Percentiles rank a stretch among this genome's conserved stretches.
Evolutionary conservation across 2,888 invertebrate genomes (phyloP).

Genomic region (Meliscaeva auricollis): DNA sequence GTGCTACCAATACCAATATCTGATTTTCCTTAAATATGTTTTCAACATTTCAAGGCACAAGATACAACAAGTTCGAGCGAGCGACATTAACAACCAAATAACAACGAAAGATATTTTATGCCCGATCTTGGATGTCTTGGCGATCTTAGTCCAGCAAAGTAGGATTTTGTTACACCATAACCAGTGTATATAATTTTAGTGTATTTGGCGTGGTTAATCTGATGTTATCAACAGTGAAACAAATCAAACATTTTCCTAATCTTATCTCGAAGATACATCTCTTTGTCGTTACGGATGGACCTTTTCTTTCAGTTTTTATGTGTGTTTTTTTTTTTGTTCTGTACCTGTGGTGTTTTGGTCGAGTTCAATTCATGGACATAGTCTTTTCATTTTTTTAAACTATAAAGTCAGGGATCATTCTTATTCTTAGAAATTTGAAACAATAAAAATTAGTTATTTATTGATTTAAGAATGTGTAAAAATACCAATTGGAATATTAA

Average conservation of each 20-base stretch:
- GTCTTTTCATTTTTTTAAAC: slow-evolving; percentile 37
- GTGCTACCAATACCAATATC: slow-evolving; percentile 14
- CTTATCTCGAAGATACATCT: slow-evolving; percentile 69
- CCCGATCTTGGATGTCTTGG: slow-evolving; percentile 23
- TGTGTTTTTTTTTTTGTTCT: slow-evolving; percentile 24
- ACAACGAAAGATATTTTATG: slow-evolving; percentile 53
- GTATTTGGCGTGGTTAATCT: slow-evolving; percentile 67
- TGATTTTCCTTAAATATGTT: slow-evolving; percentile 21
- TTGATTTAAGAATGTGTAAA: slow-evolving; percentile 64
- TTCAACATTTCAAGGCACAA: slow-evolving; percentile 14
- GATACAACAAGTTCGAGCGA: slow-evolving; percentile 32
- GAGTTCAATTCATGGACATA: slow-evolving; percentile 54
- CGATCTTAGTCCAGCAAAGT: slow-evolving; percentile 28
- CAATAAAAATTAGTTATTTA: slow-evolving; percentile 72
- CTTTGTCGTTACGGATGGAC: slow-evolving; percentile 60
- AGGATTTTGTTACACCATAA: slow-evolving; percentile 55
- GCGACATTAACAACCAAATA: slow-evolving; percentile 19
- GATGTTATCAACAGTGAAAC: slow-evolving; percentile 69
- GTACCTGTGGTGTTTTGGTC: slow-evolving; percentile 64
- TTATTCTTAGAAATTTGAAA: slow-evolving; percentile 67
- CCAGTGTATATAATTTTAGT: slow-evolving; percentile 58
- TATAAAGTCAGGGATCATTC: slow-evolving; percentile 47
- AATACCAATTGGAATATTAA: slow-evolving; percentile 72
- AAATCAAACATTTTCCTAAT: slow-evolving; percentile 66
- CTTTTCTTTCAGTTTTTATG: slow-evolving; percentile 33